Percentiles rank a stretch among this genome's conserved stretches.
These are phyloP conservation scores for Graphium colonna DNA, from an alignment of 2,888 invertebrate genomes.

Conservation along the genomic window DNA sequence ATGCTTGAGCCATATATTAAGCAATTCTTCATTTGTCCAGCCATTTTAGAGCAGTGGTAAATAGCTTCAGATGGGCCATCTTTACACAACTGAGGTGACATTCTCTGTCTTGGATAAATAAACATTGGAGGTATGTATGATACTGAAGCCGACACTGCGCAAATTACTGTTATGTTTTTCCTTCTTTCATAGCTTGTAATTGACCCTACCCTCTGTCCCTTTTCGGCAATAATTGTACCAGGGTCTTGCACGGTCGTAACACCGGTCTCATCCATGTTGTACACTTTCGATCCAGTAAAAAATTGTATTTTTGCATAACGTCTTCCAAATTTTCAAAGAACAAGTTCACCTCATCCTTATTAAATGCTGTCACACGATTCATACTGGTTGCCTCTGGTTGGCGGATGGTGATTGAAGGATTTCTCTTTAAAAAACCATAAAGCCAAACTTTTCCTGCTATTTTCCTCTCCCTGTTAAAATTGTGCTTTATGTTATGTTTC, in stretches of 20 bases:
- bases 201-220: conserved; percentile 40
- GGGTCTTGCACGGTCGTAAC: too few relatives aligned
- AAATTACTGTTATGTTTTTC: conserved; percentile 53
- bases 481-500: neutral
- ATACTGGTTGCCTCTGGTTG: conserved; percentile 40
- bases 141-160: conserved; percentile 49
- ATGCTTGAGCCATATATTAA: conserved; percentile 24
- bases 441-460: neutral
- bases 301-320: too few relatives aligned
- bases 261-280: too few relatives aligned
- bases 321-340: neutral
- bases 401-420: conserved; percentile 25
- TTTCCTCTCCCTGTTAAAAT: neutral
- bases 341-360: neutral
- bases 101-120: conserved; percentile 52
- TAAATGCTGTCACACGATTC: conserved; percentile 29
- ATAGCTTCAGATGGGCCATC: conserved; percentile 45
- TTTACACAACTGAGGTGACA: conserved; percentile 43
- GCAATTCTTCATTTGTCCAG: conserved; percentile 37
- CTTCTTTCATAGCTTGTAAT: too few relatives aligned
- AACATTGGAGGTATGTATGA: conserved; percentile 56
- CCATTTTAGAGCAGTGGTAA: conserved; percentile 36
- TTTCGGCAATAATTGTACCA: neutral
- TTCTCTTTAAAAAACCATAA: conserved; percentile 6
- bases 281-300: too few relatives aligned